Base-by-base conservation (phyloP, 1,140 invertebrate species). In the Nylanderia fulva region DNA sequence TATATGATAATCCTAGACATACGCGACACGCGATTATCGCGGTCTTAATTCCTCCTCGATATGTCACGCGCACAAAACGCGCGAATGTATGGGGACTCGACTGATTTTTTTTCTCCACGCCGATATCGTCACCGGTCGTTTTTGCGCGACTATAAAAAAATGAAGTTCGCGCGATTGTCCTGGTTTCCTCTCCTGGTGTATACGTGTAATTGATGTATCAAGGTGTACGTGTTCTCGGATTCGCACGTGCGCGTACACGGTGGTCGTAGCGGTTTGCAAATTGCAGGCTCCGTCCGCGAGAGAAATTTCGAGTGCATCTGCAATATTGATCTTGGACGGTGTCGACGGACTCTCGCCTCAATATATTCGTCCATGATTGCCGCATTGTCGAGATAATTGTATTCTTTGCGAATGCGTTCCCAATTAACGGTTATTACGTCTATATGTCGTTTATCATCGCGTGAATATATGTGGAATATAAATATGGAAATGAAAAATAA, bases 1-100 rank as follows among this genome's bases (percentile, higher is more conserved):
- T 85, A 85, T 58, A 84, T 71, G 89, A 88, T 90, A 88, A 88
- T 85, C 58, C 29, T 39, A 58, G 66, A 1, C 88, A 75, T 61
- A 74, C 85, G 45, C 66, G 74, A 68, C 80, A 45, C 66, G 74
- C 71, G 88, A 90, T 90, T 89, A 85, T 69, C 88, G 56, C 63
- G 64, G 52, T 71, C 42, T 90, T 87, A 89, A 90, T 74, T 89
- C 69, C 7, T 36, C 48, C 15, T 36, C 75, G 21, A 87, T 82
- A 85, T 83, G 82, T 82, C 85, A 58, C 69, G 24, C 13, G 48
- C 42, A 39, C 8, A 66, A 45, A 79, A 66, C 56, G 29, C 13
- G n/a, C n/a, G n/a, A n/a, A n/a, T n/a, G n/a, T n/a, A n/a, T n/a
- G n/a, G n/a, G 2, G 15, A 21, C 58, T 36, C 29, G 45, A 83